Base-by-base conservation (phyloP, 2,113 vertebrate genomes). In the Ptychochromis oligacanthus region DNA sequence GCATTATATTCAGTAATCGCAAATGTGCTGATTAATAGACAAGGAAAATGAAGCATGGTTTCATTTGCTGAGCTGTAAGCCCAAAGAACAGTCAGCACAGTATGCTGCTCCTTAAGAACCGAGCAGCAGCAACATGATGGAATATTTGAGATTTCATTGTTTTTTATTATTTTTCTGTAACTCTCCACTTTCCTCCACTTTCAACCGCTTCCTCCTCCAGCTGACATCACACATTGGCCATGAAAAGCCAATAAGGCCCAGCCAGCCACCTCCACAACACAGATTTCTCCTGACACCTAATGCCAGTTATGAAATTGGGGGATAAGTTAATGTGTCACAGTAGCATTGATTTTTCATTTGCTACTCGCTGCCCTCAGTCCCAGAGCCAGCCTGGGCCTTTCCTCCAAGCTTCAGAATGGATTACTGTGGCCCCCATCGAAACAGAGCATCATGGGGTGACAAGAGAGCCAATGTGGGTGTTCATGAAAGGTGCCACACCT, bases 241-340 rank as follows among this genome's bases (percentile, higher is more conserved):
- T 87, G 89, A 93, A 86, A 31, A 93, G 77, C 83, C 93, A 87
- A 88, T 87, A 92, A 89, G 87, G 81, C 64, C 86, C 86, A 38
- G 60, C 87, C 62, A 77, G 80, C 86, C 90, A 58, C 90, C 88
- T 89, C 89, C 80, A 82, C 81, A 46, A 86, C 31, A 85, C 92
- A 92, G 91, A 94, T 93, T 92, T 84, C 83, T 92, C 88, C 91
- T 93, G 93, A 94, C 94, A 93, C 90, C 88, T 55, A 91, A 92
- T 93, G 93, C 88, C 94, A 93, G 92, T 93, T 95, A 93, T 94
- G 93, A 94, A 95, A 94, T 92, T 91, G 91, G 89, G 91, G 93
- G 91, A 94, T 94, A 94, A 93, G 94, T 95, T 95, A 94, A 95
- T 95, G 92, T 95, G 94, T 95, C 93, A 95, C 90, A 92, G 91